Evolutionary conservation across 2,888 invertebrate species (phyloP).

Genomic region (Cerastoderma edule): DNA sequence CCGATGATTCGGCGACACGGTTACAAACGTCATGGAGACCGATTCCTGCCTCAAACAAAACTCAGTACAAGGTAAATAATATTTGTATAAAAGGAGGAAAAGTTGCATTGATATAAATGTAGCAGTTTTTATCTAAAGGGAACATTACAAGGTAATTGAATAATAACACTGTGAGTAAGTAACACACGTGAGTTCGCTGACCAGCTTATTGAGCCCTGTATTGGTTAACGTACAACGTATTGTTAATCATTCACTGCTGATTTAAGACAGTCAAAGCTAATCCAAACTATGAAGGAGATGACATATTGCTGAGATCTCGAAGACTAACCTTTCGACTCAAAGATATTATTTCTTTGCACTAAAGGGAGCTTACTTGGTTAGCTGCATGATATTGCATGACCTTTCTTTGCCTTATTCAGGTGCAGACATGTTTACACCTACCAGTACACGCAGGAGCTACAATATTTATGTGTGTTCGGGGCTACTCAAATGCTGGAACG

Average conservation of each 20-base stretch:
- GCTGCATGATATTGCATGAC: too few species aligned
- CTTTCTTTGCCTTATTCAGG: conserved; percentile 2
- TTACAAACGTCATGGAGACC: conserved; percentile 6
- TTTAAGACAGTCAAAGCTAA: too few species aligned
- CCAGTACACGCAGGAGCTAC: conserved; percentile 6
- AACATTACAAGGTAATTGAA: not conserved
- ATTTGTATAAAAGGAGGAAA: too few species aligned
- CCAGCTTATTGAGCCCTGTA: too few species aligned
- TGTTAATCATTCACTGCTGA: too few species aligned
- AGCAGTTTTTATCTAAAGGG: not conserved
- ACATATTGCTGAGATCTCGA: not conserved
- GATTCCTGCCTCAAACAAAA: not conserved
- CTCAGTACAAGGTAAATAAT: conserved; percentile 4
- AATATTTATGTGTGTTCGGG: conserved; percentile 25
- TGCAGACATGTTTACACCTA: not conserved
- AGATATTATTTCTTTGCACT: not conserved
- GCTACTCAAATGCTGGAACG: conserved; percentile 3
- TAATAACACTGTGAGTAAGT: not conserved
- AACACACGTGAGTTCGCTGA: not conserved
- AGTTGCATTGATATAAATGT: not conserved
- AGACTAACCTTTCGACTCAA: not conserved
- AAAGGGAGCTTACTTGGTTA: not conserved
- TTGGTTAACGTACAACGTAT: too few species aligned
- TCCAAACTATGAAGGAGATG: not conserved
- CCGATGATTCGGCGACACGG: not conserved